These are phyloP conservation scores for Drosophila histrio DNA, from an alignment of 2,888 invertebrate genomes.

Conservation along the genomic window DNA sequence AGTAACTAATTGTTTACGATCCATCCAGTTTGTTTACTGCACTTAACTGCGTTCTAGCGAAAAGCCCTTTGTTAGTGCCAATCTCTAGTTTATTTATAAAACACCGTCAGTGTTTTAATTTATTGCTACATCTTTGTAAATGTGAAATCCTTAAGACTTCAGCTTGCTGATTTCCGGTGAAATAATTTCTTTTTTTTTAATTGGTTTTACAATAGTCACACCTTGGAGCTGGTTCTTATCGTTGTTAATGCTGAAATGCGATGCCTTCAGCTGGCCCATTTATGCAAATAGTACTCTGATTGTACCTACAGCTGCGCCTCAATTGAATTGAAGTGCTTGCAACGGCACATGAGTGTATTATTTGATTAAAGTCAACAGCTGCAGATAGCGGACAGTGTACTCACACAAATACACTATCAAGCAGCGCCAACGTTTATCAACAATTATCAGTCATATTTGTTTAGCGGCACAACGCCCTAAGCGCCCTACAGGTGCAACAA, in stretches of 20 bases:
- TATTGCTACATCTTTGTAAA: conserved; percentile 2
- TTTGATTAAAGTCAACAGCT: conserved; percentile 69
- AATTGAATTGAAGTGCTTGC: conserved; percentile 41
- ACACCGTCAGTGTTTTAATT: conserved; percentile 7
- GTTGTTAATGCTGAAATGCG: conserved; percentile 13
- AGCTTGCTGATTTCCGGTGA: conserved; percentile 36
- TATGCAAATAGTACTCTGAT: conserved; percentile 66
- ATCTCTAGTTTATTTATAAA: not conserved
- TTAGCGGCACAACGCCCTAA: conserved; percentile 63
- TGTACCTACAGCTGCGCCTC: conserved; percentile 54
- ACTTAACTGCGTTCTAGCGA: not conserved
- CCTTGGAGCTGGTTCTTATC: conserved; percentile 44
- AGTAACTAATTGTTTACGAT: not conserved
- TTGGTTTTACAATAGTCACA: conserved; percentile 20
- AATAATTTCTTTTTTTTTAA: conserved; percentile 7
- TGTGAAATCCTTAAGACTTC: not conserved
- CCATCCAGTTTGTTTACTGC: not conserved
- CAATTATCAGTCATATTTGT: conserved; percentile 61
- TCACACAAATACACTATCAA: conserved; percentile 17
- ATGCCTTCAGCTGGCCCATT: conserved; percentile 36
- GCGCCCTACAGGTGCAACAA: conserved; percentile 42
- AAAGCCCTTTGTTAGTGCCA: conserved; percentile 1
- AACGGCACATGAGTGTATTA: conserved; percentile 30
- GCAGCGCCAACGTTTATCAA: conserved; percentile 57
- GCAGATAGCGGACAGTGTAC: conserved; percentile 25